Percentiles rank a stretch among this genome's conserved stretches.
Conservation (phyloP, 2,113 vertebrate genomes). For the Burhinus bistriatus region DNA sequence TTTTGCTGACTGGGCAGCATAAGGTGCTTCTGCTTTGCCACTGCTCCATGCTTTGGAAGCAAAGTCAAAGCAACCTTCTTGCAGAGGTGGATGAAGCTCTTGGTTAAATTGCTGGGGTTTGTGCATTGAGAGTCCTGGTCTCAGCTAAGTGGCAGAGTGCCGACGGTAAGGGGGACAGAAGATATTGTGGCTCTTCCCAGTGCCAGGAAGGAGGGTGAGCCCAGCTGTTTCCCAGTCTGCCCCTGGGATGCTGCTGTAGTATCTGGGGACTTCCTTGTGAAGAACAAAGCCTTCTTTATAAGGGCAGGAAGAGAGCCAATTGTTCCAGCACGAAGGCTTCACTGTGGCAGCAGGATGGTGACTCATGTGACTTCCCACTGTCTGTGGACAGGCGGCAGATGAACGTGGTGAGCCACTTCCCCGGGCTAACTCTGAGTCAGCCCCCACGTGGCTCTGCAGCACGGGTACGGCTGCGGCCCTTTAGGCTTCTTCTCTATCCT, state of each 20-base stretch:
- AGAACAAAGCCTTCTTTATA: background rate
- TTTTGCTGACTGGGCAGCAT: background rate
- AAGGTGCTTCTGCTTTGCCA: background rate
- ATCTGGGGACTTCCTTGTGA: background rate
- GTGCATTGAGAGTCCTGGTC: background rate
- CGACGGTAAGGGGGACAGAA: background rate
- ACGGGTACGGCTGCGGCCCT: fast-evolving
- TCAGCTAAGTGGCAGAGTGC: no score
- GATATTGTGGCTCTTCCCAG: background rate
- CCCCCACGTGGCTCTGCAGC: background rate
- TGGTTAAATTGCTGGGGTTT: background rate
- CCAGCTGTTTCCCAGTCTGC: background rate
- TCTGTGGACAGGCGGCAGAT: background rate
- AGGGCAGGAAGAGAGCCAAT: background rate
- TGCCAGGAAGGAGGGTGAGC: background rate
- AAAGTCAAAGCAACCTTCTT: background rate
- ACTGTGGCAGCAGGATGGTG: background rate
- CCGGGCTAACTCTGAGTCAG: background rate
- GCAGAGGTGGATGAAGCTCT: background rate
- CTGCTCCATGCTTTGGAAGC: background rate
- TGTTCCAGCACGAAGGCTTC: background rate
- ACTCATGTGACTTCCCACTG: background rate
- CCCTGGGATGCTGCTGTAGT: background rate
- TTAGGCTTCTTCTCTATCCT: background rate
- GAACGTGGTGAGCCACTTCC: background rate